phyloP scores from a whole-genome alignment of 2,113 vertebrate genomes.

The Poecile atricapillus region DNA sequence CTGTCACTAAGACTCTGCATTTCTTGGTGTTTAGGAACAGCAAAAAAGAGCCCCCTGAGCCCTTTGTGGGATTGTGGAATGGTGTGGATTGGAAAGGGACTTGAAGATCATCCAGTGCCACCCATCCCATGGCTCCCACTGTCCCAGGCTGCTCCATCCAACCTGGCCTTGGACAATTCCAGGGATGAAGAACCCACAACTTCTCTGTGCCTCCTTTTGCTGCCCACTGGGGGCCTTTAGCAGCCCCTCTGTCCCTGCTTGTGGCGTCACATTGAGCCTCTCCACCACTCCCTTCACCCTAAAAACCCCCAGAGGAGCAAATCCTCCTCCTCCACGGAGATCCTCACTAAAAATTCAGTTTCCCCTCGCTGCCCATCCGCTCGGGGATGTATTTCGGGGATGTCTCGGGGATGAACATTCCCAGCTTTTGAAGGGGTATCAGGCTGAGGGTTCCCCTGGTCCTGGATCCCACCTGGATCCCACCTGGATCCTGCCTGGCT shows the following conservation, averaged over 20 bases:
- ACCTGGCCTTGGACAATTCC: neutral
- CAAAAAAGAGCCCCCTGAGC: fast-evolving
- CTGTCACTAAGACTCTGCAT: fast-evolving
- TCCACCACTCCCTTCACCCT: neutral
- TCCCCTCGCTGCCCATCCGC: neutral
- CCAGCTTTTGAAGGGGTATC: too few species aligned
- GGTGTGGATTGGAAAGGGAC: neutral
- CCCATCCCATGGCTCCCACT: neutral
- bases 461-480: too few species aligned
- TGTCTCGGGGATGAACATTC: too few species aligned
- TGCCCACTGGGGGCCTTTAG: neutral
- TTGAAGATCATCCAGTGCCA: neutral
- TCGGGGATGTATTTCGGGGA: neutral
- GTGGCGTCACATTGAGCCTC: neutral
- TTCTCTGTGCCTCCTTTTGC: neutral
- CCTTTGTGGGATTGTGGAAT: neutral
- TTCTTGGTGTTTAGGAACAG: neutral
- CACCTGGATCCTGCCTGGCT: too few species aligned
- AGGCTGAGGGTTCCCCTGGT: too few species aligned
- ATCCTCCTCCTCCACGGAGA: neutral
- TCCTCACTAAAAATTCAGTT: neutral
- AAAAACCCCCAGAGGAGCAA: neutral
- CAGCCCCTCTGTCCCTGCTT: neutral
- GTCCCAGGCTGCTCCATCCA: neutral
- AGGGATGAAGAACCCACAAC: neutral